Evolutionary conservation across 92 coral and sea anemone genomes (phyloP).

Genomic region (Palythoa grandiflora): DNA sequence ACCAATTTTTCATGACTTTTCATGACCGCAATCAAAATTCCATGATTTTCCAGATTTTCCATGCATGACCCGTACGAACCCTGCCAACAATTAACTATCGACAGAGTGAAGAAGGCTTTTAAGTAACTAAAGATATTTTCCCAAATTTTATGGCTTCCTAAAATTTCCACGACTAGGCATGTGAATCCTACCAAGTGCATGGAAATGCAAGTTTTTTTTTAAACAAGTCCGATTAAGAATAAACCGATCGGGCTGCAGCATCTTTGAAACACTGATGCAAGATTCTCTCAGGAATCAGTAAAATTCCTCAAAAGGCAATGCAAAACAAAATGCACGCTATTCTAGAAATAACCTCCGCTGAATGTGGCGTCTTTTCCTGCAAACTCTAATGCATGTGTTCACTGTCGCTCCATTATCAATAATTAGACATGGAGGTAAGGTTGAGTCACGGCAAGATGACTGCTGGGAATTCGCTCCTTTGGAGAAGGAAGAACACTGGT

Average conservation of each 20-base stretch:
- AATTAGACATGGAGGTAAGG: not conserved
- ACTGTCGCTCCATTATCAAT: not conserved
- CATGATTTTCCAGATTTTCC: too few species aligned
- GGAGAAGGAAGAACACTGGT: not conserved
- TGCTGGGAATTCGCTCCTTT: not conserved
- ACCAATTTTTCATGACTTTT: too few species aligned
- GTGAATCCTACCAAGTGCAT: not conserved
- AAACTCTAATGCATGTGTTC: not conserved
- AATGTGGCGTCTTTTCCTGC: not conserved
- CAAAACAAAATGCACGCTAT: not conserved
- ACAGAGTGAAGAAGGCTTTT: too few species aligned
- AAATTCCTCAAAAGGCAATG: not conserved
- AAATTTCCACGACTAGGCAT: too few species aligned
- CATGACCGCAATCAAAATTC: too few species aligned
- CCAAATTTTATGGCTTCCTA: too few species aligned
- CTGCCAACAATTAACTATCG: too few species aligned
- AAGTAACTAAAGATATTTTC: too few species aligned
- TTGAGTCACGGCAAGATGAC: not conserved
- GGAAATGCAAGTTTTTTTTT: not conserved
- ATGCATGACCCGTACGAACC: too few species aligned
- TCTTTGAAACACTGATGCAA: not conserved
- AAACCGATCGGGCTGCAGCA: not conserved
- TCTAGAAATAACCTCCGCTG: not conserved
- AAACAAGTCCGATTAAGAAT: not conserved
- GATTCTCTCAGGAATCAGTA: not conserved